Evolutionary conservation across 2,888 invertebrate species (phyloP).

Genomic region (Arrhopalites spinosus): DNA sequence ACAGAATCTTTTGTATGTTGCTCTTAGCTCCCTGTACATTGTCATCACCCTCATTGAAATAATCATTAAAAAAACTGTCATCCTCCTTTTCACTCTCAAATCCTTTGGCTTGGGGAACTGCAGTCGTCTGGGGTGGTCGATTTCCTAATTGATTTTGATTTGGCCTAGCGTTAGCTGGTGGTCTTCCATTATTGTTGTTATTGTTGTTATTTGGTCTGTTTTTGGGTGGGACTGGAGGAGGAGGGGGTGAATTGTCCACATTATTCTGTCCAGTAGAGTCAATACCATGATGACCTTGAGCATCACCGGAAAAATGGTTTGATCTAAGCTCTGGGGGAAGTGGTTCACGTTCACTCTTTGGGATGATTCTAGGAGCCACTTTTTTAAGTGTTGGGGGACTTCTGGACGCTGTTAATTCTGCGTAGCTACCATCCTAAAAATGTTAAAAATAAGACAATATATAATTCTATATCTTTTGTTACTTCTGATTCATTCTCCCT

Average conservation of each 20-base stretch:
- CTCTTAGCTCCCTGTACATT: background rate
- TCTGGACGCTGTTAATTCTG: constrained; percentile 47
- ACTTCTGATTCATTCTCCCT: too few relatives aligned
- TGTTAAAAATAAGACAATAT: background rate
- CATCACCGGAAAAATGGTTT: background rate
- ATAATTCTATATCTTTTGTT: background rate
- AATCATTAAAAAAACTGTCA: constrained; percentile 1
- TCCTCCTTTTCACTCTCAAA: background rate
- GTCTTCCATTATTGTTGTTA: background rate
- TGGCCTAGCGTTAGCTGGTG: background rate
- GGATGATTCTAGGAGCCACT: constrained; percentile 50
- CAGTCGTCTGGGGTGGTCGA: background rate
- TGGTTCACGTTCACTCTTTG: constrained; percentile 43
- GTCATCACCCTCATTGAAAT: constrained; percentile 9
- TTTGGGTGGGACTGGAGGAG: background rate
- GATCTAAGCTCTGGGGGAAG: constrained; percentile 43
- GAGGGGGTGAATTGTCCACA: background rate
- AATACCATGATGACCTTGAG: background rate
- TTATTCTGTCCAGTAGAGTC: background rate
- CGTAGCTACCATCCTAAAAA: constrained; percentile 49
- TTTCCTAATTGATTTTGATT: background rate
- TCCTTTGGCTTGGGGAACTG: background rate
- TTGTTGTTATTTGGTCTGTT: background rate
- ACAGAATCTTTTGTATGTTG: constrained; percentile 13
- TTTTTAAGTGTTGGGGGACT: constrained; percentile 47